These are phyloP conservation scores for Oryzias curvinotus DNA, from an alignment of 2,113 vertebrate genomes.

Conservation along the genomic window DNA sequence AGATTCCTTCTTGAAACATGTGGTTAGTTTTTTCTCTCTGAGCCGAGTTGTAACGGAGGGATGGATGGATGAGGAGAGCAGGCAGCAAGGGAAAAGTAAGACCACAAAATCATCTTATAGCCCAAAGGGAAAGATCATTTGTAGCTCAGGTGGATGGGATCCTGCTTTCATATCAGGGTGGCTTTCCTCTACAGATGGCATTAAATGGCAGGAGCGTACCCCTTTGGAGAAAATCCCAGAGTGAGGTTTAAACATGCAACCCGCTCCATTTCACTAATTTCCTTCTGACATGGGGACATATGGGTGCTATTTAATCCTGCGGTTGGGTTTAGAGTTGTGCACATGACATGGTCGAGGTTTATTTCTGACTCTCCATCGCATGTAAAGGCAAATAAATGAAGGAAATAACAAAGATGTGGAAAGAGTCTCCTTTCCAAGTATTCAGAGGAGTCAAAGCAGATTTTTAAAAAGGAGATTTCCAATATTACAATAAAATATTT, in stretches of 20 bases:
- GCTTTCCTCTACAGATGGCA: conserved; percentile 49
- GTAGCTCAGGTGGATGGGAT: conserved; percentile 63
- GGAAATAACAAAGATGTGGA: conserved; percentile 63
- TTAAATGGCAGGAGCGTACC: conserved; percentile 40
- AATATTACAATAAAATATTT: conserved; percentile 31
- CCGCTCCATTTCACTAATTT: conserved; percentile 61
- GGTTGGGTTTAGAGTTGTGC: conserved; percentile 68
- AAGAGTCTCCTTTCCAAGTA: conserved; percentile 44
- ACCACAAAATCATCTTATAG: conserved; percentile 59
- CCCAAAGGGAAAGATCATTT: conserved; percentile 54
- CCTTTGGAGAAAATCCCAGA: conserved; percentile 55
- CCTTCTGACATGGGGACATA: conserved; percentile 66
- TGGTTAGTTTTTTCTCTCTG: conserved; percentile 62
- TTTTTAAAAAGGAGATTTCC: conserved; percentile 42
- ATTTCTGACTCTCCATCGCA: conserved; percentile 62
- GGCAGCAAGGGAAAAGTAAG: conserved; percentile 39
- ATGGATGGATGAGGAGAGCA: conserved; percentile 51
- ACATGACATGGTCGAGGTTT: conserved; percentile 67
- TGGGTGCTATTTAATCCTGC: conserved; percentile 68
- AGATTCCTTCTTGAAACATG: conserved; percentile 73
- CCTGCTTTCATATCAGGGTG: conserved; percentile 50
- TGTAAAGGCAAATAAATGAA: conserved; percentile 49
- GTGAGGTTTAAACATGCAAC: conserved; percentile 56
- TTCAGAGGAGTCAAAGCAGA: conserved; percentile 29
- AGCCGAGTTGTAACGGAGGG: conserved; percentile 48